Evolutionary conservation across 1,140 invertebrate species (phyloP).

Genomic region (Drosophila yakuba): DNA sequence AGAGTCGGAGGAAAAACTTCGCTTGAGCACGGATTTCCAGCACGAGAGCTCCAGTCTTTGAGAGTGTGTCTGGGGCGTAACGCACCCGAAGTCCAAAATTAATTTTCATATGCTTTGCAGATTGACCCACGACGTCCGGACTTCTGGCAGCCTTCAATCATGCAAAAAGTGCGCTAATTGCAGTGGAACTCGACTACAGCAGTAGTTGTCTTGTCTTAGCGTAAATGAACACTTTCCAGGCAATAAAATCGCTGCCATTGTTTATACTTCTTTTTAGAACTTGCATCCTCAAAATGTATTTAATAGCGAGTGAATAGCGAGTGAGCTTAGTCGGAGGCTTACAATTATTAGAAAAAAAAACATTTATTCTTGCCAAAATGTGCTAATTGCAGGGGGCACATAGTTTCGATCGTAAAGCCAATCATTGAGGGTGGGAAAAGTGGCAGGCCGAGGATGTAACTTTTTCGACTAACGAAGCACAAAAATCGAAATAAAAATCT

Average conservation of each 20-base stretch:
- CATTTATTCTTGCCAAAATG: slow-evolving; percentile 32
- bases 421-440: slow-evolving; percentile 4
- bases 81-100: slow-evolving; percentile 60
- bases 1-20: slow-evolving; percentile 37
- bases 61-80: slow-evolving; percentile 66
- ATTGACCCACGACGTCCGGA: slow-evolving; percentile 33
- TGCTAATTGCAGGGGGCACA: slow-evolving; percentile 62
- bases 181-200: slow-evolving; percentile 8
- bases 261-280: too few species aligned
- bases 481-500: slow-evolving; percentile 56
- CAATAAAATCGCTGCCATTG: too few species aligned
- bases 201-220: too few species aligned
- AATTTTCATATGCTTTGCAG: slow-evolving; percentile 66
- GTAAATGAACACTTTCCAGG: too few species aligned
- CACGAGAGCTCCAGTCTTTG: slow-evolving; percentile 6
- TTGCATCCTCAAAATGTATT: background rate
- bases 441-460: slow-evolving; percentile 9
- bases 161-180: slow-evolving; percentile 75
- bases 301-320: too few species aligned
- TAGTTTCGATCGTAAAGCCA: slow-evolving; percentile 59
- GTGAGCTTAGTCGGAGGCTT: too few species aligned
- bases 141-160: slow-evolving; percentile 71
- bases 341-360: too few species aligned
- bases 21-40: slow-evolving; percentile 48
- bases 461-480: slow-evolving; percentile 68